phyloP scores from a whole-genome alignment of 2,888 invertebrate genomes.

The Agrotis puta region DNA sequence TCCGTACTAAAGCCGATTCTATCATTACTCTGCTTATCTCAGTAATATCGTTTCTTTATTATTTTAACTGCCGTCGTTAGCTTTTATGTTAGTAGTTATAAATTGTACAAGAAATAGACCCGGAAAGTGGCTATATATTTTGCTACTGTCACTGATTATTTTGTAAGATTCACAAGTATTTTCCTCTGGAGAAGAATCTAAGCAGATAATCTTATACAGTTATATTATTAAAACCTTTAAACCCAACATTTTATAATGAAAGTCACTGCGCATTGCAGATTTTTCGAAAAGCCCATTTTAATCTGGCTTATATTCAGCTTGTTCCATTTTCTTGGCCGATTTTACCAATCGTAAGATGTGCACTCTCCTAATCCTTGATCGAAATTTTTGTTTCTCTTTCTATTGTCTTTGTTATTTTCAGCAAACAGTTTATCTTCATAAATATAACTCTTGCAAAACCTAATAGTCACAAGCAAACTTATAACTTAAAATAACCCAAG shows the following conservation, averaged over 20 bases:
- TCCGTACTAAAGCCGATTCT: constrained; percentile 46
- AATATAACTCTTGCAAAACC: constrained; percentile 13
- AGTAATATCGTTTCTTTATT: constrained; percentile 58
- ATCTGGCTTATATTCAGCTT: constrained; percentile 25
- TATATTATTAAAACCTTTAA: constrained; percentile 5
- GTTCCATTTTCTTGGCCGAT: constrained; percentile 30
- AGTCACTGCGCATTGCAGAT: constrained; percentile 22
- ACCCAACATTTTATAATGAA: background rate
- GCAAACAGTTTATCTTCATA: constrained; percentile 7
- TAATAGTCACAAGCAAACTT: constrained; percentile 40
- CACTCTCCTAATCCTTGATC: constrained; percentile 1
- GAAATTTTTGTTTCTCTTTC: background rate
- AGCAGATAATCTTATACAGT: background rate
- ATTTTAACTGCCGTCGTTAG: constrained; percentile 56
- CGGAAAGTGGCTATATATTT: constrained; percentile 39
- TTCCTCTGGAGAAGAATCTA: background rate
- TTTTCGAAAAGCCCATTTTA: constrained; percentile 24
- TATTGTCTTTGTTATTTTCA: background rate
- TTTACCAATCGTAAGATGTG: constrained; percentile 17
- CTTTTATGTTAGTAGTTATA: constrained; percentile 55
- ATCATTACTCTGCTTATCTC: constrained; percentile 54
- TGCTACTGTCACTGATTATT: constrained; percentile 25
- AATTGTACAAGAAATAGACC: constrained; percentile 45
- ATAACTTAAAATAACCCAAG: constrained; percentile 40
- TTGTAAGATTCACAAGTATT: constrained; percentile 13